These are phyloP conservation scores for Stramonita haemastoma DNA, from an alignment of 2,888 invertebrate species.

Conservation along the genomic window DNA sequence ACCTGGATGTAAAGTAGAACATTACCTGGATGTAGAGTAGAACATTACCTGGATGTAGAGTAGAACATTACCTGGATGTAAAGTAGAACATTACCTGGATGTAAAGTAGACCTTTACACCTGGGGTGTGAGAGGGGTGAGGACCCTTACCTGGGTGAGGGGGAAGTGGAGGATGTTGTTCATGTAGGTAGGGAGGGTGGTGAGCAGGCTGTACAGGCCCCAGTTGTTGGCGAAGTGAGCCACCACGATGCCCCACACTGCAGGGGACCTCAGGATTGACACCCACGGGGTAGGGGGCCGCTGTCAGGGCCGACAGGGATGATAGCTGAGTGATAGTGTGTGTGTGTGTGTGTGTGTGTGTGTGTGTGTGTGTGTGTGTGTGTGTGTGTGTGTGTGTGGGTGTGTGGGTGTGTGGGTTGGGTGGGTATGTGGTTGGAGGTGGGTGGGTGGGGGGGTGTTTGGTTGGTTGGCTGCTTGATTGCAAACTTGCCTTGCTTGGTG, in stretches of 20 bases:
- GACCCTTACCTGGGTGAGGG: constrained; percentile 67
- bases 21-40: too few relatives aligned
- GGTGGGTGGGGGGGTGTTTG: neutral
- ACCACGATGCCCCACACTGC: constrained; percentile 76
- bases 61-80: too few relatives aligned
- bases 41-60: too few relatives aligned
- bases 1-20: too few relatives aligned
- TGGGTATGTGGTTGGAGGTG: neutral
- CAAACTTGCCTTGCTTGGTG: too few relatives aligned
- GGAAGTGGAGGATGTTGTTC: constrained; percentile 76
- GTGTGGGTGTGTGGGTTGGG: neutral
- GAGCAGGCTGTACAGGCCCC: constrained; percentile 79
- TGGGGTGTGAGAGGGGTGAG: too few relatives aligned
- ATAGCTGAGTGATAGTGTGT: neutral
- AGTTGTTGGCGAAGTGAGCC: constrained; percentile 78
- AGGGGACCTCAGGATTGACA: constrained; percentile 57
- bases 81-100: too few relatives aligned
- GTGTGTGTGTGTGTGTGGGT: neutral
- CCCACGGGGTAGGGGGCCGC: constrained; percentile 57
- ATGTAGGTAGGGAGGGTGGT: constrained; percentile 78
- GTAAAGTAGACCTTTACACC: too few relatives aligned
- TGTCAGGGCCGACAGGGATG: too few relatives aligned
- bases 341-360: constrained; percentile 12
- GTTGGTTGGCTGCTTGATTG: too few relatives aligned
- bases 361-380: neutral